Base-by-base conservation (phyloP, 2,888 invertebrate species). In the Diarsia rubi region DNA sequence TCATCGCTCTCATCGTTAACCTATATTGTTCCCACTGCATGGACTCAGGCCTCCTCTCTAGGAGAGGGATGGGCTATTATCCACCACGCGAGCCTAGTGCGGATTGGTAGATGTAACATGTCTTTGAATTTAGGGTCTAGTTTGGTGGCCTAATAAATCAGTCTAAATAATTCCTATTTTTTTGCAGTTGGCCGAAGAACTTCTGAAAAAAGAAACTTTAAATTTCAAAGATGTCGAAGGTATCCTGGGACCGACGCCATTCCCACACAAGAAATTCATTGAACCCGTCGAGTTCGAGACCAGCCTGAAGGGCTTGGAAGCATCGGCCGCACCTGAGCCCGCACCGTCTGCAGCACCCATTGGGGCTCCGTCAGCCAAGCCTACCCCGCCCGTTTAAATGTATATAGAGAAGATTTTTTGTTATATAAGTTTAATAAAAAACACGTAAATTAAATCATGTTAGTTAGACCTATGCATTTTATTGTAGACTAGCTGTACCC, bases 201-300 rank as follows among this genome's bases (percentile, higher is more conserved):
- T 99, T 44, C 91, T 99, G 42, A 98, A 98, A 90, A 98, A 98
- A 90, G 99, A 99, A 96, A 99, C 99, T 0, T 95, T 99, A 9
- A 98, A 98, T 90, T 99, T 98, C 91, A 98, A 99, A 79, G 98
- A 99, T 88, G 98, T 99, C 4, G 98, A 98, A 89, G 94, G 96
- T 14, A 96, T 99, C 66, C 97, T 99, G 81, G 99, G 99, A 0
- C 98, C 99, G 2, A 99, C 99, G 1, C 98, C 98, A 0, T 97
- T 97, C 91, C 98, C 98, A 0, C 97, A 97, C 73, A 98, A 98
- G 89, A 97, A 97, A 73, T 95, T 98, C 73, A 97, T 98, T 59
- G 98, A 98, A 81, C 97, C 98, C 0, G 97, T 98, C 0, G 98
- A 98, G 88, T 98, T 98, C 91, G 98, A 98, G 88, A 94, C 94